These are phyloP conservation scores for Chromobotia macracanthus DNA, from an alignment of 2,797 vertebrate genomes.

Conservation along the genomic window DNA sequence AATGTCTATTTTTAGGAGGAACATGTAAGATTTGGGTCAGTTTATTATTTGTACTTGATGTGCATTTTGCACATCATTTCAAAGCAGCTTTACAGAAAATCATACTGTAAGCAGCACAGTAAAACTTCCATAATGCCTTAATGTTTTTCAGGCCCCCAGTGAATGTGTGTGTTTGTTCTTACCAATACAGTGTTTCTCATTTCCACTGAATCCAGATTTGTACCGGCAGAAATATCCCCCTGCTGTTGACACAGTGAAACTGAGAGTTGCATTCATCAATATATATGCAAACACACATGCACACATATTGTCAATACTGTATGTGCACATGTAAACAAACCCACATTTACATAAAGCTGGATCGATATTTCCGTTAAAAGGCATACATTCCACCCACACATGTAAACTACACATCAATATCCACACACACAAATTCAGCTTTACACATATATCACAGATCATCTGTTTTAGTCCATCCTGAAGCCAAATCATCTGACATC, in stretches of 20 bases:
- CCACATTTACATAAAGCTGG: slow-evolving; percentile 17
- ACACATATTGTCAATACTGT: slow-evolving; percentile 44
- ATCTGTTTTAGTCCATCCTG: slow-evolving; percentile 13
- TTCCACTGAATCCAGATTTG: slow-evolving; percentile 74
- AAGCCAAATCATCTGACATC: slow-evolving; percentile 43
- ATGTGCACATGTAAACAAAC: too few species aligned
- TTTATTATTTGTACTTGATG: too few species aligned
- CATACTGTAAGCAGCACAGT: too few species aligned
- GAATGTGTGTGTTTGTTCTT: slow-evolving; percentile 43
- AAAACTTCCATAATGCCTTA: too few species aligned
- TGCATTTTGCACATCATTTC: too few species aligned
- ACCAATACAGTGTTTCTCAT: slow-evolving; percentile 78
- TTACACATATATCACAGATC: slow-evolving; percentile 32
- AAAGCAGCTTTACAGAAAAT: too few species aligned
- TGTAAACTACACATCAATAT: slow-evolving; percentile 34
- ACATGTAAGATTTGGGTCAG: not conserved
- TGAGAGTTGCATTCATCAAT: slow-evolving; percentile 70
- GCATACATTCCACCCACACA: not conserved
- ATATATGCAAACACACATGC: slow-evolving; percentile 67
- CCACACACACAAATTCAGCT: slow-evolving; percentile 36
- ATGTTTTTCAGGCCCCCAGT: too few species aligned
- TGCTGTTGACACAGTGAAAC: slow-evolving; percentile 71
- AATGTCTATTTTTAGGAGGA: too few species aligned
- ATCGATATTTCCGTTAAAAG: slow-evolving; percentile 19
- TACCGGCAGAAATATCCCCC: slow-evolving; percentile 77